These are phyloP conservation scores for Pinctada fucata DNA, from an alignment of 2,888 invertebrate species.

Conservation along the genomic window DNA sequence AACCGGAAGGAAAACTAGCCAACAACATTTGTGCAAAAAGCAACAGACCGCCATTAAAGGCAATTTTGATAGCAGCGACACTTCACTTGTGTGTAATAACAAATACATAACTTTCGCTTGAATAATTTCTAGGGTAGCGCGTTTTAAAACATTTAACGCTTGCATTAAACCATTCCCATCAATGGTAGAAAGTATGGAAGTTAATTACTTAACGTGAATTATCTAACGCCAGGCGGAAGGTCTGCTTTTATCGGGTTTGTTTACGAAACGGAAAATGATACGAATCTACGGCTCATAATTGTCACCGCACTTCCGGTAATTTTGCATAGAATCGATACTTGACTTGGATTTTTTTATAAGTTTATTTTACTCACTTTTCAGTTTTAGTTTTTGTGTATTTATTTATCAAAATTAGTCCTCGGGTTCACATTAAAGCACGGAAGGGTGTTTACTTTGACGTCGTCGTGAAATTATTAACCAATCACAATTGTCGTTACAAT, in stretches of 20 bases:
- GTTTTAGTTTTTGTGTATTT: too few relatives aligned
- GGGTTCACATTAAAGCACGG: too few relatives aligned
- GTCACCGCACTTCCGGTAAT: slow-evolving; percentile 9
- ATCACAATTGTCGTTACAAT: too few relatives aligned
- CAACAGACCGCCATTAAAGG: neutral
- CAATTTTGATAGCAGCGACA: neutral
- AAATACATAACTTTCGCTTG: slow-evolving; percentile 11
- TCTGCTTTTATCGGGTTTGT: slow-evolving; percentile 18
- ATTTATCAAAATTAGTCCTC: too few relatives aligned
- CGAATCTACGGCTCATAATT: slow-evolving; percentile 17
- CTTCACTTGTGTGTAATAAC: neutral
- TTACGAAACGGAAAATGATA: slow-evolving; percentile 19
- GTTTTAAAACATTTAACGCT: slow-evolving; percentile 16
- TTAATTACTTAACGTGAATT: slow-evolving; percentile 9
- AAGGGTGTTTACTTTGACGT: too few relatives aligned
- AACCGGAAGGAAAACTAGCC: slow-evolving; percentile 1
- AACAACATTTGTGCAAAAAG: slow-evolving; percentile 9
- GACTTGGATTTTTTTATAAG: too few relatives aligned
- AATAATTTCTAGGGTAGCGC: neutral
- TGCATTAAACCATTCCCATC: slow-evolving; percentile 6
- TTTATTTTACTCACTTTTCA: too few relatives aligned
- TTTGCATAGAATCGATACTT: too few relatives aligned
- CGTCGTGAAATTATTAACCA: too few relatives aligned
- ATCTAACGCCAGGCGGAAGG: slow-evolving; percentile 10
- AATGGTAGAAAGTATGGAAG: neutral